These are phyloP conservation scores for Diplazon laetatorius DNA, from an alignment of 2,888 invertebrate species.

Conservation along the genomic window DNA sequence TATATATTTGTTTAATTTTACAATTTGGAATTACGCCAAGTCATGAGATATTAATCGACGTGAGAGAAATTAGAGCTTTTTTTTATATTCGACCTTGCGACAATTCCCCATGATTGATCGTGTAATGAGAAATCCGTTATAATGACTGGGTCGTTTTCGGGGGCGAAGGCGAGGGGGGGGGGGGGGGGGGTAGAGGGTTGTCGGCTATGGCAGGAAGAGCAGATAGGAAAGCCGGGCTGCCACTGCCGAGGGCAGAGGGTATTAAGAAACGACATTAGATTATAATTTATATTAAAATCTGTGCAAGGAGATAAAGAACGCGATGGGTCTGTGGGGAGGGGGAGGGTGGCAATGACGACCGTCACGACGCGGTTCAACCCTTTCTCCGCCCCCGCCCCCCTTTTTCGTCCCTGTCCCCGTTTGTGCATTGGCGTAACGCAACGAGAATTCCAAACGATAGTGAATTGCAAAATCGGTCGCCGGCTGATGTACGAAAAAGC, in stretches of 20 bases:
- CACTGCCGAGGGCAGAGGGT: slow-evolving; percentile 67
- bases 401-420: slow-evolving; percentile 43
- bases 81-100: slow-evolving; percentile 15
- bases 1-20: neutral
- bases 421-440: slow-evolving; percentile 46
- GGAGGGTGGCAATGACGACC: slow-evolving; percentile 52
- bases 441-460: neutral
- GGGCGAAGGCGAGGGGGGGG: too few species aligned
- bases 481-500: neutral
- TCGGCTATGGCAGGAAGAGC: slow-evolving; percentile 33
- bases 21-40: slow-evolving; percentile 18
- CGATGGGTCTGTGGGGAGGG: slow-evolving; percentile 25
- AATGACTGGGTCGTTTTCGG: slow-evolving; percentile 78
- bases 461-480: neutral
- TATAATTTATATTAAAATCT: slow-evolving; percentile 83
- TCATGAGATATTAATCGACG: slow-evolving; percentile 79
- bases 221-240: slow-evolving; percentile 53
- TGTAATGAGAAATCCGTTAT: slow-evolving; percentile 81
- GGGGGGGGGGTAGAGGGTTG: too few species aligned
- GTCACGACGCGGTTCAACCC: slow-evolving; percentile 45
- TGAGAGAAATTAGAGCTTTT: slow-evolving; percentile 81
- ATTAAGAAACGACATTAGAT: slow-evolving; percentile 82
- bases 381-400: slow-evolving; percentile 52
- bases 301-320: slow-evolving; percentile 80
- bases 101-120: slow-evolving; percentile 80